These are phyloP conservation scores for Idaea dimidiata DNA, from an alignment of 2,888 invertebrate genomes.

Conservation along the genomic window DNA sequence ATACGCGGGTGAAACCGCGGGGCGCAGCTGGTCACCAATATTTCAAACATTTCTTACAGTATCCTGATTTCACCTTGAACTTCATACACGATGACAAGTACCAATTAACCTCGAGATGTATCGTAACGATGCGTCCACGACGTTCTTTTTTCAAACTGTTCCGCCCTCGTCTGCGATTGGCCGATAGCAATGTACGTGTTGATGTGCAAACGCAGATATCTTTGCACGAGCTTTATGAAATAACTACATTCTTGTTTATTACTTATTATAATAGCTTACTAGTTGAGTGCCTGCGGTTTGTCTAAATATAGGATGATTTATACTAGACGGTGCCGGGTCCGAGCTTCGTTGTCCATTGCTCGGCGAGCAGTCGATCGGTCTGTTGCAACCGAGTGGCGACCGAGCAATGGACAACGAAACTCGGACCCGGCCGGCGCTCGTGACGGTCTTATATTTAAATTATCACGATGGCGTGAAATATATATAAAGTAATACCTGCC, in stretches of 20 bases:
- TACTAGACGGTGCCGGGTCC: too few species aligned
- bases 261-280: too few species aligned
- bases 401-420: too few species aligned
- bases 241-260: slow-evolving; percentile 19
- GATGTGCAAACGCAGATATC: slow-evolving; percentile 45
- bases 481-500: too few species aligned
- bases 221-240: slow-evolving; percentile 34
- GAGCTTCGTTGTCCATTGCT: too few species aligned
- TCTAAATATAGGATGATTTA: neutral
- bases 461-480: too few species aligned
- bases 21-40: too few species aligned
- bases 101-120: slow-evolving; percentile 36
- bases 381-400: too few species aligned
- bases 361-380: too few species aligned
- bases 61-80: slow-evolving; percentile 6
- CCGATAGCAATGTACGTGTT: slow-evolving; percentile 44
- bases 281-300: neutral
- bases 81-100: slow-evolving; percentile 29
- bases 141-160: slow-evolving; percentile 48
- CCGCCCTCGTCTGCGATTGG: slow-evolving; percentile 51
- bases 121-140: slow-evolving; percentile 27
- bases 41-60: neutral
- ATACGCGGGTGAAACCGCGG: too few species aligned
- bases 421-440: too few species aligned
- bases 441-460: too few species aligned